Evolutionary conservation across 2,888 invertebrate genomes (phyloP), one percentile per base, ranked within the genome.

Genomic region (Rosalia funebris): DNA sequence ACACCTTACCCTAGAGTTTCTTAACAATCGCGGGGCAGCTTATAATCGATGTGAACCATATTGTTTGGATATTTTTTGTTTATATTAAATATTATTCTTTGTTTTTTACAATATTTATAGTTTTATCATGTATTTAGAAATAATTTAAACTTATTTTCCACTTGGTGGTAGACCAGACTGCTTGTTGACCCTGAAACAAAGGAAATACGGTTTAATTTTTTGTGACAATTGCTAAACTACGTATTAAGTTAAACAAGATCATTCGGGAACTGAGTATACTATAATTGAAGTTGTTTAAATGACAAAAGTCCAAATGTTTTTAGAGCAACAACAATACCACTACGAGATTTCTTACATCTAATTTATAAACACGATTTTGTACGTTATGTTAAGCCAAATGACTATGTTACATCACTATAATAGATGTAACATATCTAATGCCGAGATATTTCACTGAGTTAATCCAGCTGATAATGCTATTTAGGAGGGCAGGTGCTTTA

Each of bases 121-220:
- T 44, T 52, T 36, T n/a, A 47, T 61, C 48, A 57, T 61, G 11
- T 2, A 36, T 50, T 15, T n/a, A n/a, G n/a, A n/a, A n/a, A n/a
- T n/a, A n/a, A n/a, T 32, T 59, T 55, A 63, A 41, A 47, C 45
- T 58, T 69, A 71, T 61, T 74, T 75, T 61, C 78, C 78, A 62
- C 71, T 76, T 20, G 79, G 77, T 60, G 78, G 79, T 60, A 78
- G 66, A 65, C 76, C 74, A 55, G 75, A 66, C 60, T 71, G 62
- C 70, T 76, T 79, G 65, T 73, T 74, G 65, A 71, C 70, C 70
- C 77, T 78, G 61, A 19, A 75, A 75, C 62, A 41, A 65, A 60
- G 53, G 19, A 42, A 17, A 17, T 39, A 12, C 14, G 14, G 15
- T 39, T 39, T n/a, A n/a, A 4, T 3, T 25, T 9, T 25, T 25